These are phyloP conservation scores for Cynocephalus volans DNA, from an alignment of 2,113 vertebrate species.

Conservation along the genomic window DNA sequence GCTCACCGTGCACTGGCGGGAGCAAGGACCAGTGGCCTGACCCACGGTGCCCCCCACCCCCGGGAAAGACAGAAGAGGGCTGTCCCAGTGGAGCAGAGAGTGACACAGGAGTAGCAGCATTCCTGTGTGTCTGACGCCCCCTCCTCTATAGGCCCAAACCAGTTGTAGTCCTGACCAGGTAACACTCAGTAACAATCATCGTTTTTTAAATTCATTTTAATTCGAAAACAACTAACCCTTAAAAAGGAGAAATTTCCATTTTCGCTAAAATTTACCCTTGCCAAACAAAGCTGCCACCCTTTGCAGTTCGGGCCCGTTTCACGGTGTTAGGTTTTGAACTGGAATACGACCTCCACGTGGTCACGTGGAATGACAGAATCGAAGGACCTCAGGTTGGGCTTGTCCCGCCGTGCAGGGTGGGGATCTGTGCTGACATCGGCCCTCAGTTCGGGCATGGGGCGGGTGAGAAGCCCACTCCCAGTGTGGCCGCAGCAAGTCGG, in stretches of 20 bases:
- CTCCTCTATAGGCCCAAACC: rapidly evolving
- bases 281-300: rapidly evolving
- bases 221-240: background rate
- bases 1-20: background rate
- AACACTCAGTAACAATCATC: rapidly evolving
- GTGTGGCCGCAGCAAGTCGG: too few species aligned
- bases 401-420: rapidly evolving
- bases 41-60: background rate
- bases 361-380: rapidly evolving
- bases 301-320: background rate
- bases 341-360: rapidly evolving
- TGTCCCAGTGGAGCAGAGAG: too few species aligned
- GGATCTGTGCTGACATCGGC: rapidly evolving
- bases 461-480: too few species aligned
- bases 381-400: too few species aligned
- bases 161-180: rapidly evolving
- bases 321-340: background rate
- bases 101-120: rapidly evolving
- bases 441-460: rapidly evolving
- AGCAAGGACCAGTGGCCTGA: background rate
- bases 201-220: background rate
- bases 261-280: background rate
- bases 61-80: background rate
- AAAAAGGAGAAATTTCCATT: background rate
- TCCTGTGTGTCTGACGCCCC: too few species aligned